Conservation (phyloP, 2,888 invertebrate species). For the Plebejus melissa region DNA sequence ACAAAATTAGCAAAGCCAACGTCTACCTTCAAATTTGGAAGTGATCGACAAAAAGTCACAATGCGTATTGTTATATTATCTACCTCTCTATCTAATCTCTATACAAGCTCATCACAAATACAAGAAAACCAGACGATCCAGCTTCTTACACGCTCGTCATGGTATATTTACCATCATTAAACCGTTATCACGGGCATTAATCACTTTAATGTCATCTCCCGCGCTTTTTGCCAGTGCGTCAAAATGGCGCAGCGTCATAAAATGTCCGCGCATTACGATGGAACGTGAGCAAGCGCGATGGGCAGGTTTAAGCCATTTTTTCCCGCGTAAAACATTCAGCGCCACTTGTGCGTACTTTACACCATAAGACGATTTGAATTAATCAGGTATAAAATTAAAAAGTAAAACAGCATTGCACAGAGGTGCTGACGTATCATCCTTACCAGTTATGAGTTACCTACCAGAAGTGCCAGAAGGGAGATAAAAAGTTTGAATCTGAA, state of each 20-base stretch:
- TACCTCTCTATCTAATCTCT: neutral
- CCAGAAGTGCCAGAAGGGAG: neutral
- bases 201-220: constrained; percentile 22
- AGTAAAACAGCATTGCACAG: neutral
- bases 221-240: constrained; percentile 26
- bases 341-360: constrained; percentile 30
- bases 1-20: neutral
- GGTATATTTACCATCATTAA: constrained; percentile 16
- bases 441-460: neutral
- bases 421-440: neutral
- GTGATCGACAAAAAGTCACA: neutral
- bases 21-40: neutral
- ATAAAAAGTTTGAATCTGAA: neutral
- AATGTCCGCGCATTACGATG: constrained; percentile 30
- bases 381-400: constrained; percentile 10
- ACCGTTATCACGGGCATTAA: constrained; percentile 17
- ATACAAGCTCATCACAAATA: neutral
- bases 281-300: constrained; percentile 26
- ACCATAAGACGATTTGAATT: constrained; percentile 8
- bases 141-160: constrained; percentile 8
- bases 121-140: neutral
- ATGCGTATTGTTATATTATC: neutral
- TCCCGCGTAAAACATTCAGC: constrained; percentile 31
- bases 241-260: constrained; percentile 31
- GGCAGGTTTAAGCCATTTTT: constrained; percentile 27